A percentile compares a stretch with the other conserved stretches of the same genome.
Conservation (phyloP, 2,797 vertebrate species). For the Artibeus lituratus region DNA sequence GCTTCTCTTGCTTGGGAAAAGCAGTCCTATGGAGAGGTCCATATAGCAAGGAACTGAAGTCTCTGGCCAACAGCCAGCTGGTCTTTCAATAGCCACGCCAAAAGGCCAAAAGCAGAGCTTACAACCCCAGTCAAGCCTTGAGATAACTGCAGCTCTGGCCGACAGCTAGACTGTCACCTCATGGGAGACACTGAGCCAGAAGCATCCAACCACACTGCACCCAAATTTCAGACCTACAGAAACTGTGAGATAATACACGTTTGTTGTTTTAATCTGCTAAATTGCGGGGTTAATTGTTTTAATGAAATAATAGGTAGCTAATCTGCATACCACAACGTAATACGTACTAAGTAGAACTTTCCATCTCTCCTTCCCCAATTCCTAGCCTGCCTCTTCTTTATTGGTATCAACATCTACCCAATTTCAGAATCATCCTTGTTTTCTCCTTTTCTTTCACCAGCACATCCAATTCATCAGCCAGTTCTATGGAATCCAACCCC, state of each 20-base stretch:
- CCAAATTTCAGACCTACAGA: background rate
- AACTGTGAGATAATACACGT: too few relatives aligned
- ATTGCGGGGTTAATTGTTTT: background rate
- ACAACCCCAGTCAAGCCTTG: background rate
- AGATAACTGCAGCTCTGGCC: background rate
- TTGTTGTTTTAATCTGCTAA: background rate
- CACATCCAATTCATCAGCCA: background rate
- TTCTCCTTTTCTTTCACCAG: background rate
- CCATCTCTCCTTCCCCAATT: background rate
- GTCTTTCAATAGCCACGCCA: background rate
- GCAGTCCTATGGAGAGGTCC: background rate
- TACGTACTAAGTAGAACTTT: background rate
- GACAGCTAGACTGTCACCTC: background rate
- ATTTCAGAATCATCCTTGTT: background rate
- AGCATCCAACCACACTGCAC: background rate
- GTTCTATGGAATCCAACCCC: background rate
- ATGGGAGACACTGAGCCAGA: background rate
- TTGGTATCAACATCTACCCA: background rate
- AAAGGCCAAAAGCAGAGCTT: background rate
- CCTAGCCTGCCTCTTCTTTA: background rate
- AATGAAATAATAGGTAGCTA: background rate
- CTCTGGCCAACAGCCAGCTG: background rate
- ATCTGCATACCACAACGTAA: background rate
- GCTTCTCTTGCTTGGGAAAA: background rate
- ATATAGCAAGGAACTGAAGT: background rate